Percentiles rank a stretch among this genome's conserved stretches.
These are phyloP conservation scores for Harpagifer antarcticus DNA, from an alignment of 2,797 vertebrate genomes.

Conservation along the genomic window DNA sequence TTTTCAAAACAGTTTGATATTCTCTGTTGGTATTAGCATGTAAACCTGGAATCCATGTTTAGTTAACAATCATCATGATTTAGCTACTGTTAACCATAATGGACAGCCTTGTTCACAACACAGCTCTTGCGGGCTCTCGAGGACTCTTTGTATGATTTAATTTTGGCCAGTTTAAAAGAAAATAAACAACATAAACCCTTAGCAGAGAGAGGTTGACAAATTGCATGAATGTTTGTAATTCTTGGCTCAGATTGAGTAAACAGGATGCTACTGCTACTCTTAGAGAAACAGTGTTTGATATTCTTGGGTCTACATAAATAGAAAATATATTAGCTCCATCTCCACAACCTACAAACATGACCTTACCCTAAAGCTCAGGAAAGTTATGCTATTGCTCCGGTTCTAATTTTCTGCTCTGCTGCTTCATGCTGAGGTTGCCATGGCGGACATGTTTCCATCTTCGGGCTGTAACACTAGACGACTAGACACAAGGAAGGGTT, in stretches of 20 bases:
- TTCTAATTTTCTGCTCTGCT: conserved; percentile 50
- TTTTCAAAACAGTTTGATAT: not conserved
- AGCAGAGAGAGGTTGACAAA: not conserved
- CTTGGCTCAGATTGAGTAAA: not conserved
- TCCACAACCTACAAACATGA: conserved; percentile 12
- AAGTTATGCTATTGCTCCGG: not conserved
- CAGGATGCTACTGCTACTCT: not conserved
- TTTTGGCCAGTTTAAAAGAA: not conserved
- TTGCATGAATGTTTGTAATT: not conserved
- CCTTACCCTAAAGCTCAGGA: not conserved
- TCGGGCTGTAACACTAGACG: conserved; percentile 9
- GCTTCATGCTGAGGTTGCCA: conserved; percentile 44
- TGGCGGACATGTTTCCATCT: conserved; percentile 47
- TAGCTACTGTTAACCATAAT: conserved; percentile 2
- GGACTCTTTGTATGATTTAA: not conserved
- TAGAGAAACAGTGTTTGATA: conserved; percentile 3
- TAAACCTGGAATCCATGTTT: conserved; percentile 8
- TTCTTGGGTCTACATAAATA: not conserved
- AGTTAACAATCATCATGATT: conserved; percentile 8
- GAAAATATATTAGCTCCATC: not conserved
- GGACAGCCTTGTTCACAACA: not conserved
- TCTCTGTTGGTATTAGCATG: not conserved
- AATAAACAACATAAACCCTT: not conserved
- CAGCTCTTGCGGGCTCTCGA: not conserved
- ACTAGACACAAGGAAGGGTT: not conserved